Evolutionary conservation across 2,113 vertebrate genomes (phyloP).

Genomic region (Nannospalax galili): DNA sequence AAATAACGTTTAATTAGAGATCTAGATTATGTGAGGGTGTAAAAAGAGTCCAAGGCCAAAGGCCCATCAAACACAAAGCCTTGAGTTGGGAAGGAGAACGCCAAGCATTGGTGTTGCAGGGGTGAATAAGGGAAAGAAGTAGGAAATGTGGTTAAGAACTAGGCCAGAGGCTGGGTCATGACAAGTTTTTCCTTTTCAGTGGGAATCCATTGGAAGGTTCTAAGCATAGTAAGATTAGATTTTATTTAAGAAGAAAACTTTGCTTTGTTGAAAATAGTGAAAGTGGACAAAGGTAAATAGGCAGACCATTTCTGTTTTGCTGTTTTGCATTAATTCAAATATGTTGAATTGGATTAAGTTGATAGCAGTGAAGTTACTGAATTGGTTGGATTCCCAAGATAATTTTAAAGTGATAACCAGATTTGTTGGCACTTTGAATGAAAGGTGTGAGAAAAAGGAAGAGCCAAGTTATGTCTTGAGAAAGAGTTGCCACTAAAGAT

Average conservation of each 20-base stretch:
- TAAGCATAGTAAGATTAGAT: background rate
- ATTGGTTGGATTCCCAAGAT: background rate
- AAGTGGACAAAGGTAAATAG: background rate
- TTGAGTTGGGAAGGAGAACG: background rate
- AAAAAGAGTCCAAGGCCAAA: background rate
- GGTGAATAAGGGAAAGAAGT: background rate
- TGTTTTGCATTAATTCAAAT: background rate
- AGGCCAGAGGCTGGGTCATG: background rate
- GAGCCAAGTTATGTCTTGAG: background rate
- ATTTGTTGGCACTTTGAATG: background rate
- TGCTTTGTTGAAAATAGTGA: background rate
- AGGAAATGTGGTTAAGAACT: slow-evolving; percentile 10
- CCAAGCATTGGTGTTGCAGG: background rate
- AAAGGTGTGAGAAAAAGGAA: background rate
- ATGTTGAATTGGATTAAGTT: background rate
- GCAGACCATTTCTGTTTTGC: background rate
- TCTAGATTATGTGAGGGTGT: background rate
- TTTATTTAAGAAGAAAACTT: background rate
- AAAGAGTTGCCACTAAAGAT: background rate
- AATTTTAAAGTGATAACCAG: background rate
- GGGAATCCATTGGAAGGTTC: background rate
- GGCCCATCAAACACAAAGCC: background rate
- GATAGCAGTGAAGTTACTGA: background rate
- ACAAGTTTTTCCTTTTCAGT: background rate
- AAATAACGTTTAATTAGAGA: background rate